phyloP scores from a whole-genome alignment of 2,797 vertebrate species.

The Mastacembelus armatus region DNA sequence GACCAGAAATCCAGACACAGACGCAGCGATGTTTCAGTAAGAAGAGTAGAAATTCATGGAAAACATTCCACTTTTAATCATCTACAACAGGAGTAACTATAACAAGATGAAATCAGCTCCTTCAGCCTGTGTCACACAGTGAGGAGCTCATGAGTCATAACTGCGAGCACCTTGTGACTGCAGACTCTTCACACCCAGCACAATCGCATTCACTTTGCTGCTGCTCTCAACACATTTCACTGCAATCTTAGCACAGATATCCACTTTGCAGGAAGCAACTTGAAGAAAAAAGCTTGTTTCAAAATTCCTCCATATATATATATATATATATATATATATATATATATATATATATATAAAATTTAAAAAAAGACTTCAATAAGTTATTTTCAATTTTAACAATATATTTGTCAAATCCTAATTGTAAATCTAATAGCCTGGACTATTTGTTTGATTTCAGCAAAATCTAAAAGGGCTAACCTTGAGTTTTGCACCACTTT shows the following conservation, averaged over 20 bases:
- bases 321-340: too few species aligned
- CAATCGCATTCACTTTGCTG: constrained; percentile 3
- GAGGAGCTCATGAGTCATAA: constrained; percentile 49
- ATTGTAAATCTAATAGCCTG: too few species aligned
- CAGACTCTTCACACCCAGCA: constrained; percentile 43
- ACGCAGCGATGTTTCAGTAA: background rate
- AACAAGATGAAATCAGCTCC: constrained; percentile 9
- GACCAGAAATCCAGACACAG: background rate
- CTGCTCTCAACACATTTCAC: background rate
- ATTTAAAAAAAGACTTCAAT: too few species aligned
- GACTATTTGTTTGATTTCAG: too few species aligned
- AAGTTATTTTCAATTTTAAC: too few species aligned
- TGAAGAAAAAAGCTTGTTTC: background rate
- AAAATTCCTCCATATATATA: background rate
- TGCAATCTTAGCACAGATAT: background rate
- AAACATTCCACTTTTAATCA: background rate
- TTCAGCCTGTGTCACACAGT: constrained; percentile 25
- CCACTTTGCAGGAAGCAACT: background rate
- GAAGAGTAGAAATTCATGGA: too few species aligned
- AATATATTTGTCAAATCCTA: too few species aligned
- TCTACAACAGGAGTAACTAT: background rate
- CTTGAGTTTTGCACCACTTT: constrained; percentile 5
- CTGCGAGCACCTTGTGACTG: constrained; percentile 52
- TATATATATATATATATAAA: too few species aligned
- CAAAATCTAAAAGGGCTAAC: too few species aligned